Evolutionary conservation across 53 echinoderm and acorn worm species (phyloP).

Genomic region (Echinometra lucunter): DNA sequence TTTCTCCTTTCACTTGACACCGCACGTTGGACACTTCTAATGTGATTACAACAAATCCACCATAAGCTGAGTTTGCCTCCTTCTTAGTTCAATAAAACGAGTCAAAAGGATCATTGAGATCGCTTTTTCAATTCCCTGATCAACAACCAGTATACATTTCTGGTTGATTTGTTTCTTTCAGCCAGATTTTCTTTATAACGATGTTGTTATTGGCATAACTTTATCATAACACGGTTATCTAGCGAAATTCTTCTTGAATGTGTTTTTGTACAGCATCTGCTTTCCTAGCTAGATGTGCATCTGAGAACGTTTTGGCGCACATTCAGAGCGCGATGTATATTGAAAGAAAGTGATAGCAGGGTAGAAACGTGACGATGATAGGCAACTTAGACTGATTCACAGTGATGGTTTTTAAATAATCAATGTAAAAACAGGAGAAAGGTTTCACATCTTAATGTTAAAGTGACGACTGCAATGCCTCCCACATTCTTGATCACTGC

Average conservation of each 20-base stretch:
- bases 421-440: not conserved
- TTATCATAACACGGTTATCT: not conserved
- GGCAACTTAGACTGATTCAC: not conserved
- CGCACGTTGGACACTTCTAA: not conserved
- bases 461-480: not conserved
- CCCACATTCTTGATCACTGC: not conserved
- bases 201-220: not conserved
- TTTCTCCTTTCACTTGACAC: not conserved
- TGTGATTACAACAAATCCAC: conserved; percentile 18
- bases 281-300: not conserved
- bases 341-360: not conserved
- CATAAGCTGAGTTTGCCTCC: not conserved
- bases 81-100: not conserved
- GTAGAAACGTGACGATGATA: not conserved
- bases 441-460: not conserved
- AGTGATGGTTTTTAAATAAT: not conserved
- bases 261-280: not conserved
- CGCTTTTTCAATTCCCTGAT: not conserved
- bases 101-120: not conserved
- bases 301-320: conserved; percentile 8
- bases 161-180: not conserved
- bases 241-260: not conserved
- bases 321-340: not conserved
- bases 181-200: not conserved
- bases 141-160: not conserved